Conservation (phyloP, 2,113 vertebrate species). For the Apeltes quadracus region DNA sequence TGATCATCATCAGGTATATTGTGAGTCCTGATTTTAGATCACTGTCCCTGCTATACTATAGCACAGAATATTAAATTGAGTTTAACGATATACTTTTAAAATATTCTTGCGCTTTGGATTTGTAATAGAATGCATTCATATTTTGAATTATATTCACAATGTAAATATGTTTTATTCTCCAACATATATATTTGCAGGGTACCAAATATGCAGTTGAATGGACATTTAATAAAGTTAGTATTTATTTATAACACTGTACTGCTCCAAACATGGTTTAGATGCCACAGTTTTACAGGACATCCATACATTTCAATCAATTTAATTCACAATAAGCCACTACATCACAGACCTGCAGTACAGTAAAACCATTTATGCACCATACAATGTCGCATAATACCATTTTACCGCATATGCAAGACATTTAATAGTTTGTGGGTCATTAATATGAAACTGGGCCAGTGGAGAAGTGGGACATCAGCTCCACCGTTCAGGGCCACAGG, state of each 20-base stretch:
- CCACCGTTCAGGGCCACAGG: constrained; percentile 2
- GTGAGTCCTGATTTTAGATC: not conserved
- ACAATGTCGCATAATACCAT: not conserved
- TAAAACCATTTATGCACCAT: not conserved
- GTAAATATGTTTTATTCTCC: not conserved
- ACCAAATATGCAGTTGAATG: not conserved
- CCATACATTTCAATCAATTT: not conserved
- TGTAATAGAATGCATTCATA: not conserved
- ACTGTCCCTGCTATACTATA: not conserved
- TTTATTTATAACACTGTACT: not conserved
- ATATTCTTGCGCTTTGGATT: not conserved
- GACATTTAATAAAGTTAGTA: not conserved
- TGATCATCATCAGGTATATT: not conserved
- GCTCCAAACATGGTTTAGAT: not conserved
- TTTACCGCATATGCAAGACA: constrained; percentile 13
- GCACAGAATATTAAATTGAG: not conserved
- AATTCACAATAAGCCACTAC: not conserved
- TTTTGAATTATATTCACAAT: too few relatives aligned
- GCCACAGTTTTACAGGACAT: not conserved
- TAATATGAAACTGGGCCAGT: constrained; percentile 16
- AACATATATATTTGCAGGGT: not conserved
- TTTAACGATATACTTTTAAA: not conserved
- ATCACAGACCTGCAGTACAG: too few relatives aligned
- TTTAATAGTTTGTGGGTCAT: not conserved
- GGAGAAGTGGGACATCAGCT: constrained; percentile 23